Evolutionary conservation across 2,888 invertebrate species (phyloP), one percentile per base, ranked within the genome.

Genomic region (Eupeodes latifasciatus): DNA sequence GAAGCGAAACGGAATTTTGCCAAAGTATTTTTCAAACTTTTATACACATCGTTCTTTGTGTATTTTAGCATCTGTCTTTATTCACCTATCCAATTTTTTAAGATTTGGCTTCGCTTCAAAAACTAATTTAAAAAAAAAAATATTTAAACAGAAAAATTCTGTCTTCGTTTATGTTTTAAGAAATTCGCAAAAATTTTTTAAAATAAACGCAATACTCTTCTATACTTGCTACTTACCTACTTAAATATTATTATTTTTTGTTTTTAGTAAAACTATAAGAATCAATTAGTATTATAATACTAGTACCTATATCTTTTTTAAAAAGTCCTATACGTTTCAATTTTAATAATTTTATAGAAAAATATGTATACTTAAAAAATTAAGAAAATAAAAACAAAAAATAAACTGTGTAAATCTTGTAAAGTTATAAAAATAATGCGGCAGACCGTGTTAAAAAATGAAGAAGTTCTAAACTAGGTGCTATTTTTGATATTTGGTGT

Each of bases 1-100:
- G 89, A 89, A 89, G 85, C 89, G 89, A 89, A 89, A 89, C 89
- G 81, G 89, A 89, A 89, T 81, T 89, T 89, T 89, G 82, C 89
- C 89, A 89, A 89, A 89, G 89, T 85, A 82, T 89, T 47, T 85
- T 89, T 89, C 89, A 85, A 79, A 82, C 75, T 76, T 64, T 55
- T 59, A 61, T 49, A 67, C 51, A 69, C 5, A 14, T 51, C 34
- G 40, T 67, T 67, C 64, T 80, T 40, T 64, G n/a, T 67, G 72
- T 79, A 16, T 69, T 11, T 53, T 59, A 59, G 59, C 34, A 53
- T 69, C 67, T 69, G 5, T 83, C 27, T 27, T 27, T 19, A 9
- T 6, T 47, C 53, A 61, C 27, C 67, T 79, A 57, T 78, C 12
- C 36, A 47, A 11, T 57, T 57, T 69, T 67, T 61, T 55, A 44